Evolutionary conservation across 1,140 invertebrate species (phyloP).

Genomic region (Psix sp.): DNA sequence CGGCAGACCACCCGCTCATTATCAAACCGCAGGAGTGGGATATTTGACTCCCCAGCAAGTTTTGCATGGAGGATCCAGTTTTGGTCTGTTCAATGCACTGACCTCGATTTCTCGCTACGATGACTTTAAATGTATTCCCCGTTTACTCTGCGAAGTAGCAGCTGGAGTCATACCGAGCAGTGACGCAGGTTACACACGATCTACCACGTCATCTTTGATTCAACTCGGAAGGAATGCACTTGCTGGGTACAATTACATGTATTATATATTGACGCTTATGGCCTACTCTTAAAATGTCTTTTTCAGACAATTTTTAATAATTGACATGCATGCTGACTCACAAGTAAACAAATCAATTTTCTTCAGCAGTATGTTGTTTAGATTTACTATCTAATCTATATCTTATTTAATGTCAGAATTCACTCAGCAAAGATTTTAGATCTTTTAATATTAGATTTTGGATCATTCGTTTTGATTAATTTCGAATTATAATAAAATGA

Average conservation of each 20-base stretch:
- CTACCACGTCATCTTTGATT: slow-evolving; percentile 48
- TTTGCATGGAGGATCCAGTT: slow-evolving; percentile 47
- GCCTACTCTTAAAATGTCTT: neutral
- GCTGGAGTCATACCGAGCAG: slow-evolving; percentile 79
- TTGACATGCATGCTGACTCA: no score
- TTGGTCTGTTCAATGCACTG: slow-evolving; percentile 78
- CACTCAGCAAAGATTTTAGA: no score
- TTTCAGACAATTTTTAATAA: neutral
- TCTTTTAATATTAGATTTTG: no score
- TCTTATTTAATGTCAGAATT: no score
- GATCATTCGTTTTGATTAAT: no score
- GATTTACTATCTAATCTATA: no score
- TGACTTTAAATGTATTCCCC: slow-evolving; percentile 85
- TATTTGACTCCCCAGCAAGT: slow-evolving; percentile 54
- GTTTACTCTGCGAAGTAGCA: slow-evolving; percentile 86
- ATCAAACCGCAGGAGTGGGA: slow-evolving; percentile 48
- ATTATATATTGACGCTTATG: slow-evolving; percentile 6
- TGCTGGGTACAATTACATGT: slow-evolving; percentile 77
- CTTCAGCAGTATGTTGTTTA: no score
- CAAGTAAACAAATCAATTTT: no score
- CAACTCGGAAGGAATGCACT: slow-evolving; percentile 80
- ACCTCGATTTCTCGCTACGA: slow-evolving; percentile 85
- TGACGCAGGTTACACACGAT: slow-evolving; percentile 49
- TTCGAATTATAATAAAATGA: no score
- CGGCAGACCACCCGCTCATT: slow-evolving; percentile 49